A percentile compares a stretch with the other conserved stretches of the same genome.
phyloP scores from a whole-genome alignment of 1,140 invertebrate species.

The Cydia strobilella region DNA sequence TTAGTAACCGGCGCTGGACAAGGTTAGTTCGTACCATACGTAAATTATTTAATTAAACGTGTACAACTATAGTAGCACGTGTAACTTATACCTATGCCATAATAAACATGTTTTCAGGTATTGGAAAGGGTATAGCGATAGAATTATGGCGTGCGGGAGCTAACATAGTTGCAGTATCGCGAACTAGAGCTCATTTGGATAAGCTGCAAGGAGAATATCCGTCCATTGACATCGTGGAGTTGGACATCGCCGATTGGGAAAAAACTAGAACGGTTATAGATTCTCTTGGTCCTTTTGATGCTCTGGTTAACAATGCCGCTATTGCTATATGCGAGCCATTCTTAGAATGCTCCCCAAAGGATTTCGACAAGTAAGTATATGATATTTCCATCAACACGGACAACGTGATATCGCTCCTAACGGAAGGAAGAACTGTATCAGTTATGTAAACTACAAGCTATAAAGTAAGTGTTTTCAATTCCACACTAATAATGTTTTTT shows the following conservation, averaged over 20 bases:
- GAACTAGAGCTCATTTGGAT: conserved; percentile 84
- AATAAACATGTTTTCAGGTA: conserved; percentile 80
- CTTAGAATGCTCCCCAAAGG: conserved; percentile 53
- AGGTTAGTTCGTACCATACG: conserved; percentile 79
- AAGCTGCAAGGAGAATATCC: conserved; percentile 84
- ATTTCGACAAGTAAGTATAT: conserved; percentile 64
- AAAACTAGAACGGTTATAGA: conserved; percentile 80
- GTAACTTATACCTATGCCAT: conserved; percentile 26
- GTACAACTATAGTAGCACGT: conserved; percentile 22
- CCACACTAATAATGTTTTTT: not conserved
- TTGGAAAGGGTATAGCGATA: conserved; percentile 86
- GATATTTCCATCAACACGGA: not conserved
- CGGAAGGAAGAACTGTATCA: not conserved
- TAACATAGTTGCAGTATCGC: conserved; percentile 87
- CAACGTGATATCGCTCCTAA: not conserved
- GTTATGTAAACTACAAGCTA: not conserved
- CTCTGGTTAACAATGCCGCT: conserved; percentile 74
- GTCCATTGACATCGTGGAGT: conserved; percentile 82
- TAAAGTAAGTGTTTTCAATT: not conserved
- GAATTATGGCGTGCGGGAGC: conserved; percentile 84
- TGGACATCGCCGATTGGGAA: conserved; percentile 90
- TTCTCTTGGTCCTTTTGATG: conserved; percentile 72
- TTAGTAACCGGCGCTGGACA: conserved; percentile 92
- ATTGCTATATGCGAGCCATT: conserved; percentile 69
- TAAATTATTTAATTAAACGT: conserved; percentile 35